Conservation (phyloP, 2,113 vertebrate species). For the Colistium nudipinnis region DNA sequence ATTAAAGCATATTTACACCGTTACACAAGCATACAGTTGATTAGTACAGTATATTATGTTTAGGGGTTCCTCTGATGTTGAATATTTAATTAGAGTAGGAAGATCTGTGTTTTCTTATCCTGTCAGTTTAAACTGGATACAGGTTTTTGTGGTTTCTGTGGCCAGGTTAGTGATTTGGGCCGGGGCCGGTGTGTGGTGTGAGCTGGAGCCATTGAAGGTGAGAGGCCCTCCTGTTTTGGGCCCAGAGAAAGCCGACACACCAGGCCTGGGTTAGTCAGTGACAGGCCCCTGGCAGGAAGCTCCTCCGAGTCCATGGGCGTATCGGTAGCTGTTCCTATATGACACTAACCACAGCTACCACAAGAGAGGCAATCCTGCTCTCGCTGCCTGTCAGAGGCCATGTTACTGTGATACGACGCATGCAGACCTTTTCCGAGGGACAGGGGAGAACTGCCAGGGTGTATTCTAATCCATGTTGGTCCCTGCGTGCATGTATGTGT, state of each 20-base stretch:
- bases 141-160: slow-evolving; percentile 63
- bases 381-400: slow-evolving; percentile 45
- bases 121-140: slow-evolving; percentile 65
- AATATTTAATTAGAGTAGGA: slow-evolving; percentile 67
- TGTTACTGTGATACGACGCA: slow-evolving; percentile 51
- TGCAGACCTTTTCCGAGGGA: slow-evolving; percentile 38
- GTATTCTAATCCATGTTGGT: slow-evolving; percentile 19
- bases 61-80: slow-evolving; percentile 55
- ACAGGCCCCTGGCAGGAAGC: slow-evolving; percentile 64
- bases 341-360: slow-evolving; percentile 74
- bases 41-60: slow-evolving; percentile 42
- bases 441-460: slow-evolving; percentile 6
- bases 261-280: slow-evolving; percentile 56
- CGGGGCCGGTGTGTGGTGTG: slow-evolving; percentile 35
- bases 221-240: slow-evolving; percentile 61
- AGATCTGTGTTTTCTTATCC: slow-evolving; percentile 56
- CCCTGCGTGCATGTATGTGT: neutral
- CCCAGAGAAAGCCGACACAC: slow-evolving; percentile 69
- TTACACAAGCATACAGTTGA: slow-evolving; percentile 29
- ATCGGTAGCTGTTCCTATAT: slow-evolving; percentile 70
- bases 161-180: slow-evolving; percentile 48
- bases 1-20: slow-evolving; percentile 48
- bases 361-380: slow-evolving; percentile 61
- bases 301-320: slow-evolving; percentile 53
- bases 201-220: slow-evolving; percentile 50